Base-by-base conservation (phyloP, 2,888 invertebrate genomes). In the Eilema caniola region DNA sequence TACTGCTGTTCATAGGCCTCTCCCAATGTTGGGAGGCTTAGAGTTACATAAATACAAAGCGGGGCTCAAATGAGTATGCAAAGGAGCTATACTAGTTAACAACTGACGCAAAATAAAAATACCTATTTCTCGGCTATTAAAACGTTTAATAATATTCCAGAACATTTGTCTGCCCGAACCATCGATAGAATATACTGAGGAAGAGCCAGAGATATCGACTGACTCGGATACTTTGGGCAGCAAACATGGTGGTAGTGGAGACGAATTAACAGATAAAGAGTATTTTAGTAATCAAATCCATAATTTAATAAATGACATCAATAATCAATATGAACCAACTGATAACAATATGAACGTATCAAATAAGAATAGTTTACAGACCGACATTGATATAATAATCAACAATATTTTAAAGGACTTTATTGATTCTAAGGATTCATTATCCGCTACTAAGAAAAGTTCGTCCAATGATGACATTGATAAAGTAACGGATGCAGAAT, bases 261-360 rank as follows among this genome's bases (percentile, higher is more conserved):
- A 53, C 10, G n/a, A 53, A 10, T 53, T 24, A 24, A 61, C 66
- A 0, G 66, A 72, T 67, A 16, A 62, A 25, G 72, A 76, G 41
- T 72, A 81, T 66, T 76, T 84, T 24, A 77, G 62, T 76, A 80
- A 78, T 56, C 81, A 85, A 76, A 73, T 83, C 24, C 25, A 62
- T 69, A 67, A 72, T 62, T 74, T 85, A 62, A 69, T 85, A 67
- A 67, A 73, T 67, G 70, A 67, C 24, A 67, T 28, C 23, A 66
- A 28, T 25, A 5, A 59, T 14, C 59, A 59, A 59, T 59, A 25
- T 59, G 25, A 59, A 59, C 16, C 25, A 14, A 24, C 8, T 8
- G 59, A 59, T 16, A 8, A 59, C 28, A 25, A 59, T 25, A 28
- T 25, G 25, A 7, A 59, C 24, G 25, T 59, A 59, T 59, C 28